Conservation (phyloP, 2,113 vertebrate genomes). For the Albula glossodonta region DNA sequence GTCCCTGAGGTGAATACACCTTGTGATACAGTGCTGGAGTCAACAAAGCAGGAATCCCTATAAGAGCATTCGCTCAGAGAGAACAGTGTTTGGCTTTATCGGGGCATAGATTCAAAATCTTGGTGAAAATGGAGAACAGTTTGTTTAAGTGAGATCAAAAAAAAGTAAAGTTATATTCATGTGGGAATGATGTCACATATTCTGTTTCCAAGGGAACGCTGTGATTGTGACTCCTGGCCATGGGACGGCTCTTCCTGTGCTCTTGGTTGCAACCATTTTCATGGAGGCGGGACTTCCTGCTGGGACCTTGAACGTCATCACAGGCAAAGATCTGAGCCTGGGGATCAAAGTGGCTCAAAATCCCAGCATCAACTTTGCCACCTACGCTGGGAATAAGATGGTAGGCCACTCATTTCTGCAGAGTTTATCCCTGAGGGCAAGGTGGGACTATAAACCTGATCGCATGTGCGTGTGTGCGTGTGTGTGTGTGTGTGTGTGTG, state of each 20-base stretch:
- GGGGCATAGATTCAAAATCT: too few relatives aligned
- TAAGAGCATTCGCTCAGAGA: too few relatives aligned
- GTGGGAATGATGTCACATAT: not conserved
- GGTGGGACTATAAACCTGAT: too few relatives aligned
- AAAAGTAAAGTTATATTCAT: not conserved
- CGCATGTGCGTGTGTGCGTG: too few relatives aligned
- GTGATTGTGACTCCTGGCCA: constrained; percentile 63
- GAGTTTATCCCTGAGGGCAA: not conserved
- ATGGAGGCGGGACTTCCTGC: constrained; percentile 63
- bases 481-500: too few relatives aligned
- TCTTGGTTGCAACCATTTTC: constrained; percentile 69
- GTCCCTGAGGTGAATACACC: too few relatives aligned
- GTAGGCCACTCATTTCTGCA: constrained; percentile 38
- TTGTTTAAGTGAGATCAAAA: too few relatives aligned
- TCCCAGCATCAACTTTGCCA: constrained; percentile 49
- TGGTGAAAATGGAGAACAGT: too few relatives aligned
- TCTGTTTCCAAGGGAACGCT: constrained; percentile 62
- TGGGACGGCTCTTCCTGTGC: constrained; percentile 46
- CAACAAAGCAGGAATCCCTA: too few relatives aligned
- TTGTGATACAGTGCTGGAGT: too few relatives aligned
- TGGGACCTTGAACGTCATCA: constrained; percentile 67
- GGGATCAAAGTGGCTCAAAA: constrained; percentile 55
- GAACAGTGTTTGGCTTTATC: too few relatives aligned
- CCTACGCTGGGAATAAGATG: constrained; percentile 66
- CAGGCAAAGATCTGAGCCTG: constrained; percentile 55